phyloP scores from a whole-genome alignment of 2,888 invertebrate genomes.

The Prosapia bicincta region DNA sequence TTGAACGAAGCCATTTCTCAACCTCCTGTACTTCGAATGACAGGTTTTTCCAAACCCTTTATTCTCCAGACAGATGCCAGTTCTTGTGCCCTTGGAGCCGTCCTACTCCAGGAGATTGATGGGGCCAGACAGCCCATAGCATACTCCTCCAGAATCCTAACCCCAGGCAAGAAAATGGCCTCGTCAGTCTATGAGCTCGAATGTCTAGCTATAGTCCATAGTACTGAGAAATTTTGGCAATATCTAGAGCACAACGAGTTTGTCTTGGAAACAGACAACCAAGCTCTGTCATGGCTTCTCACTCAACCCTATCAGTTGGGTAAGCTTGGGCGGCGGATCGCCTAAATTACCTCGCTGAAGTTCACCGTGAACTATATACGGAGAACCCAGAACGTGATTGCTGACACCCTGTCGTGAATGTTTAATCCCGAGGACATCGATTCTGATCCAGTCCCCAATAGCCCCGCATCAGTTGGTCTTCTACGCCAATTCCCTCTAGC shows the following conservation, averaged over 20 bases:
- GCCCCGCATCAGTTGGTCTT: too few relatives aligned
- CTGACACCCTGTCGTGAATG: conserved; percentile 10
- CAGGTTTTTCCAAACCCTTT: not conserved
- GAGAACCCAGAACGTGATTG: conserved; percentile 5
- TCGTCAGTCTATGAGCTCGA: conserved; percentile 10
- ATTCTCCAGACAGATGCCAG: conserved; percentile 5
- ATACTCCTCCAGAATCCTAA: conserved; percentile 13
- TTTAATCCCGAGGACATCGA: not conserved
- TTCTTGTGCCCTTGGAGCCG: conserved; percentile 10
- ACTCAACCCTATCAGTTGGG: not conserved
- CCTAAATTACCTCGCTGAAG: not conserved
- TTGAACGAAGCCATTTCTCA: conserved; percentile 10
- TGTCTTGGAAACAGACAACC: conserved; percentile 15
- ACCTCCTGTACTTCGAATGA: conserved; percentile 12
- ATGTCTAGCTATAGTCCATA: conserved; percentile 12
- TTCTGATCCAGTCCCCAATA: too few relatives aligned
- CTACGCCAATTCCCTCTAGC: too few relatives aligned
- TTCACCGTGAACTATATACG: too few relatives aligned
- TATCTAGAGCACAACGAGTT: conserved; percentile 14
- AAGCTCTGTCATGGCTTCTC: conserved; percentile 10
- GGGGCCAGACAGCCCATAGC: too few relatives aligned
- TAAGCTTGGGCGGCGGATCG: conserved; percentile 7
- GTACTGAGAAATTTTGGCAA: conserved; percentile 7
- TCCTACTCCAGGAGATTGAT: conserved; percentile 8
- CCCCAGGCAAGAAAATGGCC: not conserved